phyloP scores from a whole-genome alignment of 2,113 vertebrate species.

The Excalfactoria chinensis region DNA sequence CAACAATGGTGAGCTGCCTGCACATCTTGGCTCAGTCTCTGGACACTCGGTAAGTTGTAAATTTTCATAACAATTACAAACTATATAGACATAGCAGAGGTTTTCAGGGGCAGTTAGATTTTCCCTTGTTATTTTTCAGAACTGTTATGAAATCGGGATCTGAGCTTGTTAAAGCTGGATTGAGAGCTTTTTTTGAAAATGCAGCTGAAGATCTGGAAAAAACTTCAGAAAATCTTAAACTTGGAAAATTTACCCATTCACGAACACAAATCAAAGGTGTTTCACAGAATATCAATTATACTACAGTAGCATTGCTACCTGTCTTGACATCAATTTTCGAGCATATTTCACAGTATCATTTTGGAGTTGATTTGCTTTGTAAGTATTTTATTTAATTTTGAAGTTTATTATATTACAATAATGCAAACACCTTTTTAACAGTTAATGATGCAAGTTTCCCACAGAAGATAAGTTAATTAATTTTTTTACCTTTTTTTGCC shows the following conservation, averaged over 20 bases:
- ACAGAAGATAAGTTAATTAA: background rate
- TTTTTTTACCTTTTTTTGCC: background rate
- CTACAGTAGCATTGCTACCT: slow-evolving; percentile 93
- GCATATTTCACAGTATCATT: slow-evolving; percentile 95
- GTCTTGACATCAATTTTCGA: slow-evolving; percentile 96
- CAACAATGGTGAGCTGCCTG: slow-evolving; percentile 97
- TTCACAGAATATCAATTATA: slow-evolving; percentile 99
- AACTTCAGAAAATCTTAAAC: slow-evolving; percentile 96
- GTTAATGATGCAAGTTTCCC: background rate
- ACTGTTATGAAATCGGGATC: slow-evolving; percentile 98
- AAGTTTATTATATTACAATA: background rate
- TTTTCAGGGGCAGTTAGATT: background rate
- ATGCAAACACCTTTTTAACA: background rate
- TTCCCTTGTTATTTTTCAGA: slow-evolving; percentile 71
- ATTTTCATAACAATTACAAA: background rate
- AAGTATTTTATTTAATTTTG: slow-evolving; percentile 72
- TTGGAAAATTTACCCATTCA: slow-evolving; percentile 97
- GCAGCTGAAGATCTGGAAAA: slow-evolving; percentile 96
- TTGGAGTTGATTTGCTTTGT: slow-evolving; percentile 93
- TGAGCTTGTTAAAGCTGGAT: slow-evolving; percentile 90
- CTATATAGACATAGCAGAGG: accelerated
- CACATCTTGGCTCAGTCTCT: slow-evolving; percentile 97
- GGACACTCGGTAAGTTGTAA: slow-evolving; percentile 88
- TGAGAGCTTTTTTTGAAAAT: slow-evolving; percentile 95
- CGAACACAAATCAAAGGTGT: slow-evolving; percentile 97